These are phyloP conservation scores for Stomatorhinus ivindoensis DNA, from an alignment of 2,113 vertebrate species.

Conservation along the genomic window DNA sequence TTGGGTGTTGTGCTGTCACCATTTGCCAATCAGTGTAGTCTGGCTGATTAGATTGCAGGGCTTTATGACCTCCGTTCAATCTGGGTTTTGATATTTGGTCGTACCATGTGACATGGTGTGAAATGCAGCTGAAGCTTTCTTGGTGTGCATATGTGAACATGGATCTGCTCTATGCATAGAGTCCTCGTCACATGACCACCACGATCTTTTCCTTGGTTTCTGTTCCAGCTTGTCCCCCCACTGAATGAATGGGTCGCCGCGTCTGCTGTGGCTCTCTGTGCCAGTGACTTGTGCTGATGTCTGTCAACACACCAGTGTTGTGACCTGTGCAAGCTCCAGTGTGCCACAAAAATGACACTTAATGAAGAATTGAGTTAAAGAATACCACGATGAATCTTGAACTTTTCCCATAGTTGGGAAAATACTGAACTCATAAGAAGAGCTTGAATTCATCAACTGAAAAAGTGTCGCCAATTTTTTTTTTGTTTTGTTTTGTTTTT, in stretches of 20 bases:
- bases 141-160: not conserved
- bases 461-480: not conserved
- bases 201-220: not conserved
- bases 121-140: not conserved
- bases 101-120: not conserved
- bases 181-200: not conserved
- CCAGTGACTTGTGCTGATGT: not conserved
- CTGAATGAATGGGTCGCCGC: not conserved
- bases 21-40: not conserved
- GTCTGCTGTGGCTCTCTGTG: not conserved
- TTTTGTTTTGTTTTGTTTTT: not conserved
- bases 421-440: not conserved
- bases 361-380: not conserved
- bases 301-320: not conserved
- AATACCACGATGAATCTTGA: not conserved
- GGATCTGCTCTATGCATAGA: not conserved
- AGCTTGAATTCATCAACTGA: not conserved
- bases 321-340: not conserved
- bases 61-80: not conserved
- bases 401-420: not conserved
- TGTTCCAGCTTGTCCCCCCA: not conserved
- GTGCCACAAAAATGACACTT: not conserved
- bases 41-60: not conserved
- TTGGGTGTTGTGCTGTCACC: not conserved
- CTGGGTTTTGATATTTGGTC: not conserved